Percentiles rank a stretch among this genome's conserved stretches.
phyloP scores from a whole-genome alignment of 2,113 vertebrate genomes.

The Semicossyphus pulcher region DNA sequence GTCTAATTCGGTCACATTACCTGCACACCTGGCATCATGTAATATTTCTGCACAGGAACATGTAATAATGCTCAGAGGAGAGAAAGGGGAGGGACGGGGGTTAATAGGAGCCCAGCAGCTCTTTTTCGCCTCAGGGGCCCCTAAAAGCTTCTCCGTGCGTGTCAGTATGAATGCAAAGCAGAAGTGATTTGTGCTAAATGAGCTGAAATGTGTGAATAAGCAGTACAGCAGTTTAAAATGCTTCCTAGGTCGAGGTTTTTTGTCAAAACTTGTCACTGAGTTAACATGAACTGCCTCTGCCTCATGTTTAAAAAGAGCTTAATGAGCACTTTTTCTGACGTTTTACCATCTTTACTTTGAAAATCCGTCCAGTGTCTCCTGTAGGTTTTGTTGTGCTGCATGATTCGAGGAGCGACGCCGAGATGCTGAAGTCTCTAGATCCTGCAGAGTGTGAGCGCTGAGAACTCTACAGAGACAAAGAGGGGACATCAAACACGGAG shows the following conservation, averaged over 20 bases:
- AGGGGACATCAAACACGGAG: conserved; percentile 43
- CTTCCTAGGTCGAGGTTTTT: background rate
- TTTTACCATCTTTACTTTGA: conserved; percentile 1
- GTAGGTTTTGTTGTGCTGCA: conserved; percentile 24
- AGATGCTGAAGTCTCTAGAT: conserved; percentile 51
- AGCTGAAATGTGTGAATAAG: conserved; percentile 28
- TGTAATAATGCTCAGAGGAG: background rate
- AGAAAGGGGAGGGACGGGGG: background rate
- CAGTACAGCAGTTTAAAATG: conserved; percentile 26
- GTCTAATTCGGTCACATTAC: too few relatives aligned
- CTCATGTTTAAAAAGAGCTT: conserved; percentile 18
- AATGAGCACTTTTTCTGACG: conserved; percentile 24
- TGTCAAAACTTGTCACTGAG: background rate
- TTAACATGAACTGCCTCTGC: background rate
- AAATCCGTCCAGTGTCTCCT: background rate
- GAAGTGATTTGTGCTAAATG: conserved; percentile 17
- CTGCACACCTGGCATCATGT: background rate
- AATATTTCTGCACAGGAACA: background rate
- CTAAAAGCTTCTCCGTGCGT: conserved; percentile 4
- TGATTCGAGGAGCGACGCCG: conserved; percentile 24
- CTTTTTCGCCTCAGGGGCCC: conserved; percentile 8
- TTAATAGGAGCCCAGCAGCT: conserved; percentile 8
- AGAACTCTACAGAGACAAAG: conserved; percentile 47
- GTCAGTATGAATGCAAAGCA: conserved; percentile 20
- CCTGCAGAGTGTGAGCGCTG: conserved; percentile 27